Evolutionary conservation across 2,113 vertebrate genomes (phyloP).

Genomic region (Microcebus murinus): DNA sequence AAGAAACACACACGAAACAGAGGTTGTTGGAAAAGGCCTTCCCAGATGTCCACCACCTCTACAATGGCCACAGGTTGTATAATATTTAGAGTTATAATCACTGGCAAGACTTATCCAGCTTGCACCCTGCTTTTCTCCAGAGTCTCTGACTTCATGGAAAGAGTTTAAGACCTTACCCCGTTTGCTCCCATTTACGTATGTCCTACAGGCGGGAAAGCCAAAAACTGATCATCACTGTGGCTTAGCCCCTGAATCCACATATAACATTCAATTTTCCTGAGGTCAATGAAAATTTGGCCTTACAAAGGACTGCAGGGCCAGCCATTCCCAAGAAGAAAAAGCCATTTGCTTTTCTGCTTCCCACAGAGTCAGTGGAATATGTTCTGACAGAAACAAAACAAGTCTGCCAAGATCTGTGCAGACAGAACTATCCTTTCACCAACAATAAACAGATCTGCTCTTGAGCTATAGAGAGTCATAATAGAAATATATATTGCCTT

Average conservation of each 20-base stretch:
- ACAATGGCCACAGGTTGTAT: background rate
- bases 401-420: conserved; percentile 77
- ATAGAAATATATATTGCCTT: conserved; percentile 86
- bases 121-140: background rate
- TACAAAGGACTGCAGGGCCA: conserved; percentile 17
- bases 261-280: conserved; percentile 24
- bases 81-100: background rate
- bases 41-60: background rate
- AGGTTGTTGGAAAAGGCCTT: background rate
- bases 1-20: background rate
- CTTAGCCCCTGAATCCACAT: background rate
- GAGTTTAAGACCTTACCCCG: background rate
- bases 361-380: conserved; percentile 62
- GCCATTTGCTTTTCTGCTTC: conserved; percentile 75
- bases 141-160: background rate
- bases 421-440: conserved; percentile 74
- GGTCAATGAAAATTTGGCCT: conserved; percentile 35
- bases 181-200: background rate
- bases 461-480: conserved; percentile 85
- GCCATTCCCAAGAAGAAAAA: conserved; percentile 60
- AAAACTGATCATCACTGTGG: background rate
- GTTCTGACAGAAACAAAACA: conserved; percentile 81
- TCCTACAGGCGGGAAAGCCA: background rate
- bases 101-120: background rate
- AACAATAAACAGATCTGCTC: conserved; percentile 81